phyloP scores from a whole-genome alignment of 2,797 vertebrate species.

The Columba guinea region DNA sequence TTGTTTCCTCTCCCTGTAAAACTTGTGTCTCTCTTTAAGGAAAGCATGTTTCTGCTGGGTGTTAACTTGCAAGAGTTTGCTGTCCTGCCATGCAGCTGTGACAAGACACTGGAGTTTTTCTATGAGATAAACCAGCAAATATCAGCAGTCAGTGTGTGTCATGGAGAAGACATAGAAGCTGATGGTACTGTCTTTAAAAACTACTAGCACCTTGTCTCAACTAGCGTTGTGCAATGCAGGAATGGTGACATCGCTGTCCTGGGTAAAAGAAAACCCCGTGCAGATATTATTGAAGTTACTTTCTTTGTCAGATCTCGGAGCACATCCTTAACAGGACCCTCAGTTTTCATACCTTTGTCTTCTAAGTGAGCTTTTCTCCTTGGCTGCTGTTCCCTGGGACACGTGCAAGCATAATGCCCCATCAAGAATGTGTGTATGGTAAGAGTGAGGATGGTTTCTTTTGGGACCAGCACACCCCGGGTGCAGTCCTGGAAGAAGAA shows the following conservation, averaged over 20 bases:
- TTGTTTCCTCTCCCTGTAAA: neutral
- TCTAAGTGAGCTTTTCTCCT: neutral
- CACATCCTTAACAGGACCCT: neutral
- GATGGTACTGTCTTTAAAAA: neutral
- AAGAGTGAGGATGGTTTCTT: neutral
- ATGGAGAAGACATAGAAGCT: neutral
- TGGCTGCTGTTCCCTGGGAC: neutral
- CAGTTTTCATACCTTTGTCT: neutral
- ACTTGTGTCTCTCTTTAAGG: neutral
- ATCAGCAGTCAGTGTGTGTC: neutral
- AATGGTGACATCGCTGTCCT: neutral
- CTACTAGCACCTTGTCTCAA: neutral
- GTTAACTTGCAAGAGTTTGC: neutral
- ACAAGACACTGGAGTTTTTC: neutral
- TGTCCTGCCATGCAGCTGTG: neutral
- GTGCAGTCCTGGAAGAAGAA: neutral
- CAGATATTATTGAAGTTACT: neutral
- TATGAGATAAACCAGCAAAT: neutral
- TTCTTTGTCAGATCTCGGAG: neutral
- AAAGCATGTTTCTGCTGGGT: neutral
- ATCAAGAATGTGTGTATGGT: neutral
- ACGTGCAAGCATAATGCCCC: accelerated
- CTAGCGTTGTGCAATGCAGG: neutral
- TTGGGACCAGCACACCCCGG: neutral
- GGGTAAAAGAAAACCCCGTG: neutral